Conservation (phyloP, 2,888 invertebrate genomes). For the Erebia ligea region DNA sequence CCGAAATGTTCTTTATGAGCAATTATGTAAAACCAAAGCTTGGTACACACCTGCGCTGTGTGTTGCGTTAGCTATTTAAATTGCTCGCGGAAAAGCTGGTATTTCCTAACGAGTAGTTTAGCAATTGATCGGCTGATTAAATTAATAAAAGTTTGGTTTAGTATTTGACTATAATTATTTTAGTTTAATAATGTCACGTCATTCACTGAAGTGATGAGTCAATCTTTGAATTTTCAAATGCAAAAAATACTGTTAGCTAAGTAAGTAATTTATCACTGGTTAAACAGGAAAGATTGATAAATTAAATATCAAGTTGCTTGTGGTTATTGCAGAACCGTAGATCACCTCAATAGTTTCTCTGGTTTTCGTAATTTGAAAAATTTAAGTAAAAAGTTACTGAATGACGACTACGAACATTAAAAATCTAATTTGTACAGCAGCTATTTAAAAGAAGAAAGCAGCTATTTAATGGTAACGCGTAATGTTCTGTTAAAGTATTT, state of each 20-base stretch:
- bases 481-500: too few species aligned
- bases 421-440: not conserved
- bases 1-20: slow-evolving; percentile 70
- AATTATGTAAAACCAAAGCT: slow-evolving; percentile 74
- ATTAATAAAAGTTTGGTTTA: not conserved
- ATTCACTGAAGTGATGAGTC: too few species aligned
- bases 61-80: slow-evolving; percentile 14
- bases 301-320: slow-evolving; percentile 9
- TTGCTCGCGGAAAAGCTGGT: slow-evolving; percentile 10
- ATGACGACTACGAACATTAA: not conserved
- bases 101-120: slow-evolving; percentile 9
- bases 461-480: not conserved
- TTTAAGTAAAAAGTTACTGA: slow-evolving; percentile 49
- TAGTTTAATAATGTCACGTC: not conserved
- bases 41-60: slow-evolving; percentile 23
- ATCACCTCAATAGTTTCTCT: slow-evolving; percentile 2
- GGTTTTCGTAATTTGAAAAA: slow-evolving; percentile 3
- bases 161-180: not conserved
- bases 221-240: not conserved
- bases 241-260: not conserved
- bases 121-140: not conserved
- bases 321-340: slow-evolving; percentile 43
- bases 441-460: not conserved
- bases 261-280: not conserved
- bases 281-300: not conserved